Base-by-base conservation (phyloP, 2,888 invertebrate species). In the Exephanes ischioxanthus region DNA sequence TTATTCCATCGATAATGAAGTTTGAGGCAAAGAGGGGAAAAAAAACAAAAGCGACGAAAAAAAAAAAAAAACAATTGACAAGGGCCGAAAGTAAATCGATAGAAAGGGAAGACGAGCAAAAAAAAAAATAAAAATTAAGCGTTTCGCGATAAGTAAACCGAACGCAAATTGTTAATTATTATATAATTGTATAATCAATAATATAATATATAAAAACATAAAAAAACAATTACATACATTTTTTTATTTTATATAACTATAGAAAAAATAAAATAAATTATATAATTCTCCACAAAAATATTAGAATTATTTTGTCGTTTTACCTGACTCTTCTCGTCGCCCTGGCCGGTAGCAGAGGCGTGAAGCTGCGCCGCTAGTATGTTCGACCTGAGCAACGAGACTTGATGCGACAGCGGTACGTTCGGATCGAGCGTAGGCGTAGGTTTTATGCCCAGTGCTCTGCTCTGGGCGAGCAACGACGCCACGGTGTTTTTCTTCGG, bases 401-500 rank as follows among this genome's bases (percentile, higher is more conserved):
- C 95, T 91, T 95, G 95, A 89, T 95, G 95, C 86, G 95, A 95
- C 93, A 95, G 94, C 37, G 95, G 95, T 51, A 94, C 94, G 88
- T 94, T 95, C 5, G 95, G 95, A 89, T 95, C 95, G 87, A 95
- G 91, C 85, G 95, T 94, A 16, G 95, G 95, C 91, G 97, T 97
- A 9, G 97, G 97, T 91, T 97, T 96, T 6, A 97, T 95, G 0
- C 97, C 97, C 53, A 98, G 95, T 5, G 98, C 98, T 83, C 98
- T 94, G 92, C 97, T 97, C 94, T 98, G 98, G 0, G 98, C 98
- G 88, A 98, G 94, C 73, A 98, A 94, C 2, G 98, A 98, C 0
- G 98, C 98, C 0, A 98, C 98, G 0, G 98, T 98, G 93, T 98
- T 98, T 95, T 98, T 98, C 95, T 98, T 98, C 86, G 98, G 98